phyloP scores from a whole-genome alignment of 1,140 invertebrate genomes.

The Macrobrachium nipponense region DNA sequence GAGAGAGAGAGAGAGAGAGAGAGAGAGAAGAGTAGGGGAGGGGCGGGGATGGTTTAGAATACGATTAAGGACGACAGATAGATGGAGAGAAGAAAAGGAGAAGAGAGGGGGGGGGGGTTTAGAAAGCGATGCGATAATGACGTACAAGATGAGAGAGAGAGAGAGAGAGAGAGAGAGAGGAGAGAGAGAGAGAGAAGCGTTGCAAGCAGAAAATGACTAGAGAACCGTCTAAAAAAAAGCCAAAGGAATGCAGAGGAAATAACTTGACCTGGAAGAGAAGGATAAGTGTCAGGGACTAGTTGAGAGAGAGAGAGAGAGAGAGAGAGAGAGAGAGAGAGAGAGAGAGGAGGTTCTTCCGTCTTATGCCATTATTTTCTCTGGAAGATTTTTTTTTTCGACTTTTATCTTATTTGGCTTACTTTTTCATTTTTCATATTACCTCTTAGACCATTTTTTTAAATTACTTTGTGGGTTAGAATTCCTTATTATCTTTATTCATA shows the following conservation, averaged over 20 bases:
- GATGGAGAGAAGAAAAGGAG: too few relatives aligned
- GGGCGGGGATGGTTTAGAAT: too few relatives aligned
- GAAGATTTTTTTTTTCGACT: not conserved
- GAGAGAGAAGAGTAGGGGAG: not conserved
- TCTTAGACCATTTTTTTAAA: too few relatives aligned
- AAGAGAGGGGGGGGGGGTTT: not conserved
- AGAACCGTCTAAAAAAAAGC: not conserved
- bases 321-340: constrained; percentile 5
- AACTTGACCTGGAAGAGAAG: not conserved
- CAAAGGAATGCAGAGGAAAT: not conserved
- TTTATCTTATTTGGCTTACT: not conserved
- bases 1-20: not conserved
- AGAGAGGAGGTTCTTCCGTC: not conserved
- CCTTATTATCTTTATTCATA: too few relatives aligned
- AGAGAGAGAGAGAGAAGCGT: not conserved
- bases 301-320: not conserved
- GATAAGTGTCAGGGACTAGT: not conserved
- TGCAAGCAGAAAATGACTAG: not conserved
- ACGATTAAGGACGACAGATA: too few relatives aligned
- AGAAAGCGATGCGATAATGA: not conserved
- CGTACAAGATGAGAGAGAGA: not conserved
- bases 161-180: constrained; percentile 5
- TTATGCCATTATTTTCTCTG: not conserved
- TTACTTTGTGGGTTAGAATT: too few relatives aligned
- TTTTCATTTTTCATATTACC: too few relatives aligned